These are phyloP conservation scores for Pomatostomus ruficeps DNA, from an alignment of 2,113 vertebrate species.

Conservation along the genomic window DNA sequence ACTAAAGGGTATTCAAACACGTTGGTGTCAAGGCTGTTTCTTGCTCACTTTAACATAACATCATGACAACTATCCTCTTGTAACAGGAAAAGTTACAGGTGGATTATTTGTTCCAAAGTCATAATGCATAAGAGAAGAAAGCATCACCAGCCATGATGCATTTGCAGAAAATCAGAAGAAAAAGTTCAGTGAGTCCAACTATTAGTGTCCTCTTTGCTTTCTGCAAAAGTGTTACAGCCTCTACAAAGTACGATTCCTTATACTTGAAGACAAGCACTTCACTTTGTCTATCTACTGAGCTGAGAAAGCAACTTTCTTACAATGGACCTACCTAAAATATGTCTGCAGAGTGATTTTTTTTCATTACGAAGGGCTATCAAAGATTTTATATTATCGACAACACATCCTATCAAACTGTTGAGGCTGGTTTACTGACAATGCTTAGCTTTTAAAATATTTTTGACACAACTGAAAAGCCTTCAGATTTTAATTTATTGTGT, in stretches of 20 bases:
- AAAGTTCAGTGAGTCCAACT: neutral
- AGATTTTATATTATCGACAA: neutral
- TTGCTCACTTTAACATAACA: neutral
- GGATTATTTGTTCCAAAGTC: neutral
- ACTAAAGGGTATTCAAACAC: neutral
- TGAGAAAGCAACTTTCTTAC: neutral
- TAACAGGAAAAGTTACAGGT: neutral
- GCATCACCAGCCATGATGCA: neutral
- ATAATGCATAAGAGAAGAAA: neutral
- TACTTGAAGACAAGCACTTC: neutral
- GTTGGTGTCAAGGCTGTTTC: neutral
- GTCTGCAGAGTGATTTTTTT: neutral
- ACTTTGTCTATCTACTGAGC: neutral
- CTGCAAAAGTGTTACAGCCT: neutral
- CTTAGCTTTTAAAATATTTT: neutral
- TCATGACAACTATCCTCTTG: neutral
- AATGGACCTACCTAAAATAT: neutral
- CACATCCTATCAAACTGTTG: neutral
- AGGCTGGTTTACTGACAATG: neutral
- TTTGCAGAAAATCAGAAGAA: neutral
- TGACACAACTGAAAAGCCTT: neutral
- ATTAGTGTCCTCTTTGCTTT: neutral
- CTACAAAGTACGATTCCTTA: neutral
- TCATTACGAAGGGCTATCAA: neutral
- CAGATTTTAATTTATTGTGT: neutral